Evolutionary conservation across 2,113 vertebrate genomes (phyloP).

Genomic region (Tyrannus savana): DNA sequence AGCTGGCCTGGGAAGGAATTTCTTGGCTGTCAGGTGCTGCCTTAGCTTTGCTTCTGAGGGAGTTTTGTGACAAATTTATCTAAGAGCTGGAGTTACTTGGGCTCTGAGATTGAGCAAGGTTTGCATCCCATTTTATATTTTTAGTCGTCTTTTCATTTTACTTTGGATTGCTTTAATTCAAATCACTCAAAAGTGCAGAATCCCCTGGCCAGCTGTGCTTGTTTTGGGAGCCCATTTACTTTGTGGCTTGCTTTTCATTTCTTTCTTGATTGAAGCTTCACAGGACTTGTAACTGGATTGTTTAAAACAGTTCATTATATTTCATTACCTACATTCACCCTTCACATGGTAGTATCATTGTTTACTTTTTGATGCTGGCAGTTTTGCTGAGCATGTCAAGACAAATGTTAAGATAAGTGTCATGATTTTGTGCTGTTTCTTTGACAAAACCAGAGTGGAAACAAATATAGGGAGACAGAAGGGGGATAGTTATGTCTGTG

Average conservation of each 20-base stretch:
- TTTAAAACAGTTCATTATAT: background rate
- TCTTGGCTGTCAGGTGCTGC: conserved; percentile 24
- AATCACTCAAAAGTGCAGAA: background rate
- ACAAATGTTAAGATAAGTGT: conserved; percentile 1
- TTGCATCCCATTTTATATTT: background rate
- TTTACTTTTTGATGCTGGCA: background rate
- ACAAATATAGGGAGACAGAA: background rate
- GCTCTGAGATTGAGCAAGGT: background rate
- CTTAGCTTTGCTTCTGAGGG: conserved; percentile 15
- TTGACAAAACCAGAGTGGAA: background rate
- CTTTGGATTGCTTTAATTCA: conserved; percentile 1
- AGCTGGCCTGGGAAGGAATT: conserved; percentile 32
- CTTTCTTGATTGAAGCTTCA: background rate
- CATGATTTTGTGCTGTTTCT: background rate
- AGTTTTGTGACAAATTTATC: background rate
- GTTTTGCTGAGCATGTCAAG: conserved; percentile 15
- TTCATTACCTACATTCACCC: background rate
- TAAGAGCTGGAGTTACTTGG: background rate
- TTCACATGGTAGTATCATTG: background rate
- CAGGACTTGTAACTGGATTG: background rate
- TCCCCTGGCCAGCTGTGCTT: background rate
- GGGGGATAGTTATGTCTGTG: background rate
- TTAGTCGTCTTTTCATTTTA: background rate
- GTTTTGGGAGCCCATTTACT: background rate
- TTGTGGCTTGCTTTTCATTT: background rate